These are phyloP conservation scores for Pseudomyrmex sp. DNA, from an alignment of 1,140 invertebrate genomes.

Conservation along the genomic window DNA sequence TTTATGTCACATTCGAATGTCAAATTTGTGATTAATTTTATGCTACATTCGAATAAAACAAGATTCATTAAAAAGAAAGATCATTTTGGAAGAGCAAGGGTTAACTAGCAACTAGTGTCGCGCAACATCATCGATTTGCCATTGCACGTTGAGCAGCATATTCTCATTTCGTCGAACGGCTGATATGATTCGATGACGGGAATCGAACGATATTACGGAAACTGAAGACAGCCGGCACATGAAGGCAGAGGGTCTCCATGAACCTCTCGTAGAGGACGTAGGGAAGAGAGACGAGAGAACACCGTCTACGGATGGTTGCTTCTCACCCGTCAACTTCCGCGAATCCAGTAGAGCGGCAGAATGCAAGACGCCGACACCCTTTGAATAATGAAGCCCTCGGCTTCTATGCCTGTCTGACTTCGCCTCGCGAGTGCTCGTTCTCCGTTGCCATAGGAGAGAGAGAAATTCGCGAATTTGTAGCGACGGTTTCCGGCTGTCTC, in stretches of 20 bases:
- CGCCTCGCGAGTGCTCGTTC: conserved; percentile 67
- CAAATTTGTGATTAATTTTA: not conserved
- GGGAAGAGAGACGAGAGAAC: conserved; percentile 49
- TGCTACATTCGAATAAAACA: not conserved
- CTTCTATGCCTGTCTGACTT: conserved; percentile 77
- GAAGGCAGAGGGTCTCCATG: conserved; percentile 61
- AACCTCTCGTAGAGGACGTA: conserved; percentile 53
- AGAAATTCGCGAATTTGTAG: conserved; percentile 76
- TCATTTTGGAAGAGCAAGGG: not conserved
- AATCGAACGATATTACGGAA: conserved; percentile 52
- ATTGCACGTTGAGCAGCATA: conserved; percentile 1
- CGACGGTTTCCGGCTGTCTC: conserved; percentile 66
- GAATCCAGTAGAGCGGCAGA: conserved; percentile 79
- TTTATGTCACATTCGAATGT: not conserved
- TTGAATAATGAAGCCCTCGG: conserved; percentile 83
- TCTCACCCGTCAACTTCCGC: conserved; percentile 80
- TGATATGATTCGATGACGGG: conserved; percentile 61
- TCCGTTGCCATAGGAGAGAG: conserved; percentile 56
- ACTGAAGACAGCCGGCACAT: conserved; percentile 45
- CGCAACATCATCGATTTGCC: conserved; percentile 1
- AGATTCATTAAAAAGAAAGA: not conserved
- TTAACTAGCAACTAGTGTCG: conserved; percentile 10
- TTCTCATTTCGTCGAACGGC: conserved; percentile 47
- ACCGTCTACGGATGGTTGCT: conserved; percentile 73
- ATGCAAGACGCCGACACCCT: conserved; percentile 82